Conservation (phyloP, 2,797 vertebrate species). For the Centropyge bicolor region DNA sequence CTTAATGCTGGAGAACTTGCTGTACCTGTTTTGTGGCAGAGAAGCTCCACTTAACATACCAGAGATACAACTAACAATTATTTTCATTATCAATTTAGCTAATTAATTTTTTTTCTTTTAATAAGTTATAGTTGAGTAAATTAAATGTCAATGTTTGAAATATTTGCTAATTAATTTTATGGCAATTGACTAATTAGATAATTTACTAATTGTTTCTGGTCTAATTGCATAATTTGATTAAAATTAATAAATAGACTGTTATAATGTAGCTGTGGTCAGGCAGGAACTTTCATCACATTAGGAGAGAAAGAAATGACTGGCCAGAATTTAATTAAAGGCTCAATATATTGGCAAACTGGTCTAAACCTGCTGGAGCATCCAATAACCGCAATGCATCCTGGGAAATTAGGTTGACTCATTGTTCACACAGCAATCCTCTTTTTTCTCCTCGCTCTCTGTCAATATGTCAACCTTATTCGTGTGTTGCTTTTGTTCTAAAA, state of each 20-base stretch:
- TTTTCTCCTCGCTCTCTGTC: neutral
- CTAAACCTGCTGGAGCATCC: neutral
- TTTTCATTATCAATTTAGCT: neutral
- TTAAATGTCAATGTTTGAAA: neutral
- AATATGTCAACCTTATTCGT: neutral
- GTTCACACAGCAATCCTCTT: neutral
- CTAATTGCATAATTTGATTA: neutral
- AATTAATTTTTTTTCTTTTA: too few species aligned
- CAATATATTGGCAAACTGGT: neutral
- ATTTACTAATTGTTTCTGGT: neutral
- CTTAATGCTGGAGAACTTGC: too few species aligned
- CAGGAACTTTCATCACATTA: slow-evolving; percentile 10
- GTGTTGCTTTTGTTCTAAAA: slow-evolving; percentile 30
- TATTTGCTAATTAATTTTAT: neutral
- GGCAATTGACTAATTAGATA: neutral
- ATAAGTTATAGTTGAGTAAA: neutral
- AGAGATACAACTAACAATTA: neutral
- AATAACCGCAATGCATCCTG: neutral
- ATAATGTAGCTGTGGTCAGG: neutral
- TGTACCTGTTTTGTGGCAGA: neutral
- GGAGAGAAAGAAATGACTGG: neutral
- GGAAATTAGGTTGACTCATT: slow-evolving; percentile 4
- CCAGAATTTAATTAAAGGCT: slow-evolving; percentile 20
- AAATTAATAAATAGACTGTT: neutral
- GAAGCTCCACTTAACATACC: neutral